These are phyloP conservation scores for Phenacoccus solenopsis DNA, from an alignment of 1,140 invertebrate genomes.

Conservation along the genomic window DNA sequence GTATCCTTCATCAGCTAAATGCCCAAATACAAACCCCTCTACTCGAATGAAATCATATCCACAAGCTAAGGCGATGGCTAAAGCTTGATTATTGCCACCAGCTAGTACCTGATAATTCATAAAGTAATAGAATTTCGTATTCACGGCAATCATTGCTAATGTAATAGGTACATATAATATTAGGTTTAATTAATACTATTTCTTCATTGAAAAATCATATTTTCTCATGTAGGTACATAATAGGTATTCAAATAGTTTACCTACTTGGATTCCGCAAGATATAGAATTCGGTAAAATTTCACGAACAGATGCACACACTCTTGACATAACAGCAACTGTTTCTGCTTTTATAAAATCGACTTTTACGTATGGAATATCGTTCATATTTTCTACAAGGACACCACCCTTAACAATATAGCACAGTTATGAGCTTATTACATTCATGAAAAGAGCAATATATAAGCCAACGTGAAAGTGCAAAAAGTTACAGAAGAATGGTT, in stretches of 20 bases:
- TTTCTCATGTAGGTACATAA: neutral
- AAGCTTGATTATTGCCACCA: slow-evolving; percentile 58
- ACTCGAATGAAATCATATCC: slow-evolving; percentile 62
- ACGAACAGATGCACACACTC: slow-evolving; percentile 42
- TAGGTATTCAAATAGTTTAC: neutral
- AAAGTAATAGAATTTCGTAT: too few species aligned
- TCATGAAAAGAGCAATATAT: too few species aligned
- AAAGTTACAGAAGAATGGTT: too few species aligned
- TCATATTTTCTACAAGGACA: slow-evolving; percentile 74
- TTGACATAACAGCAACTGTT: slow-evolving; percentile 53
- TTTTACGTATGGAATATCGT: slow-evolving; percentile 64
- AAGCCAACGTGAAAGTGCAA: too few species aligned
- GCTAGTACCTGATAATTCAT: slow-evolving; percentile 60
- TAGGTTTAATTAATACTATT: too few species aligned
- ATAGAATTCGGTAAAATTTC: slow-evolving; percentile 35
- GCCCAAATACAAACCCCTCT: slow-evolving; percentile 69
- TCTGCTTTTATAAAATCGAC: slow-evolving; percentile 49
- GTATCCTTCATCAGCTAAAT: slow-evolving; percentile 71
- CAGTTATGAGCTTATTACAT: too few species aligned
- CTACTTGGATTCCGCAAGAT: slow-evolving; percentile 49
- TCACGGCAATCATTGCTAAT: too few species aligned
- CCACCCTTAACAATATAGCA: too few species aligned
- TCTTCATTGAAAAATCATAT: too few species aligned
- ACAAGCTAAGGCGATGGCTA: slow-evolving; percentile 60
- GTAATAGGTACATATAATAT: too few species aligned